phyloP scores from a whole-genome alignment of 2,797 vertebrate genomes.

The Neolamprologus multifasciatus region DNA sequence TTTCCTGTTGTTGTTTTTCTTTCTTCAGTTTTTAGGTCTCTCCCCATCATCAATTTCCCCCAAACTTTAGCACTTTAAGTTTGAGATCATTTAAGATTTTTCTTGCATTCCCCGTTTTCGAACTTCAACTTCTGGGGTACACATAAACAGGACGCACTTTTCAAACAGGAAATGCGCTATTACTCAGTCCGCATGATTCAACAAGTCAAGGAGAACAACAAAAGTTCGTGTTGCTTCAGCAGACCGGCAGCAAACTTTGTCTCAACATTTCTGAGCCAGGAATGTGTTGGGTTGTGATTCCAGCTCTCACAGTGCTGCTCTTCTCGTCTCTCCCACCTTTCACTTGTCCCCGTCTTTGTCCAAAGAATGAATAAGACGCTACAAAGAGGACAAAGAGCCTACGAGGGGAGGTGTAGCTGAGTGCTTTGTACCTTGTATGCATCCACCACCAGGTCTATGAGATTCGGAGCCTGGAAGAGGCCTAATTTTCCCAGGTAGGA shows the following conservation, averaged over 20 bases:
- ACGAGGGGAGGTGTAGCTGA: background rate
- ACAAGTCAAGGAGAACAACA: background rate
- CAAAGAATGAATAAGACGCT: background rate
- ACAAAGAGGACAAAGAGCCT: background rate
- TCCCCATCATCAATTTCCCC: background rate
- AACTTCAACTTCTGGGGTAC: background rate
- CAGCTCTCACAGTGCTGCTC: conserved; percentile 1
- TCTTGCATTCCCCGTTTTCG: background rate
- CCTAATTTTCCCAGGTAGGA: conserved; percentile 85
- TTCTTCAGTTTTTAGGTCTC: background rate
- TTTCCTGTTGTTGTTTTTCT: conserved; percentile 7
- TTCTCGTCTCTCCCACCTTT: background rate
- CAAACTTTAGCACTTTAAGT: background rate
- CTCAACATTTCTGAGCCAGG: background rate
- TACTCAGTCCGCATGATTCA: background rate
- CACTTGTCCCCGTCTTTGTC: background rate
- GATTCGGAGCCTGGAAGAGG: conserved; percentile 86
- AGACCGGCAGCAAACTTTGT: background rate
- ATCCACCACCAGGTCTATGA: conserved; percentile 91
- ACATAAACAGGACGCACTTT: background rate
- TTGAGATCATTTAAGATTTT: background rate
- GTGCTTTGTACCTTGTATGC: conserved; percentile 85
- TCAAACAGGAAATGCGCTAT: background rate
- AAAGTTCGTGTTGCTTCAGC: background rate
- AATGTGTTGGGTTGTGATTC: background rate